These are phyloP conservation scores for Arge pagana DNA, from an alignment of 2,888 invertebrate genomes.

Conservation along the genomic window DNA sequence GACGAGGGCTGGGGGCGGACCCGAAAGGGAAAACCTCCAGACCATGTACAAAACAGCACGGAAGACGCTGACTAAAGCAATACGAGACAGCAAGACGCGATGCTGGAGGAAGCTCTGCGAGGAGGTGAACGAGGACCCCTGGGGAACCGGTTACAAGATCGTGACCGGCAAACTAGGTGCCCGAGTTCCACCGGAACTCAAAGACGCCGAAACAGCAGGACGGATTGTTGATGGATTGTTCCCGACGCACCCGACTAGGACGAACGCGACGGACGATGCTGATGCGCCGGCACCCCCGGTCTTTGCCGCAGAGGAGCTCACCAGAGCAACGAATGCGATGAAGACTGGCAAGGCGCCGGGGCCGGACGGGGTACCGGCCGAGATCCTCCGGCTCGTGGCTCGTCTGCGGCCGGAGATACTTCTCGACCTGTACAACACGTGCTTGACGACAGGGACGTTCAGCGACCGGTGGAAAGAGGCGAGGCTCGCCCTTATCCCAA, in stretches of 20 bases:
- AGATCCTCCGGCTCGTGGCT: slow-evolving; percentile 28
- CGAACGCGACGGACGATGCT: neutral
- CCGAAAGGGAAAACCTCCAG: neutral
- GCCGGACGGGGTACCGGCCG: slow-evolving; percentile 26
- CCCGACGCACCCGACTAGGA: slow-evolving; percentile 8
- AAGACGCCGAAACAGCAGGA: slow-evolving; percentile 7
- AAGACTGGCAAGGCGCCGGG: neutral
- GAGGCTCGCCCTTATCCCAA: slow-evolving; percentile 27
- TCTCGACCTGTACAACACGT: slow-evolving; percentile 15
- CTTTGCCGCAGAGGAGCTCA: slow-evolving; percentile 10
- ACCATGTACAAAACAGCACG: slow-evolving; percentile 4
- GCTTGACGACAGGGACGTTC: slow-evolving; percentile 23
- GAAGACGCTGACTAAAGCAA: slow-evolving; percentile 18
- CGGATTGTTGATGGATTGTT: slow-evolving; percentile 21
- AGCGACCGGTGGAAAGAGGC: slow-evolving; percentile 31
- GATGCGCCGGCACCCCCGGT: neutral
- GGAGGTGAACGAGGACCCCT: slow-evolving; percentile 22
- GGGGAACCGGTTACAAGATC: slow-evolving; percentile 27
- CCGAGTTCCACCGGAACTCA: too few species aligned
- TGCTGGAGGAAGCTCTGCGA: slow-evolving; percentile 21
- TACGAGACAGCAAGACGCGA: slow-evolving; percentile 19
- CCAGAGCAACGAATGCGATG: neutral
- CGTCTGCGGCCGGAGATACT: slow-evolving; percentile 21
- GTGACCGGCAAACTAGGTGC: slow-evolving; percentile 23
- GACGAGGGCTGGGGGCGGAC: slow-evolving; percentile 9